Conservation (phyloP, 2,888 invertebrate species). For the Tortricodes alternella region DNA sequence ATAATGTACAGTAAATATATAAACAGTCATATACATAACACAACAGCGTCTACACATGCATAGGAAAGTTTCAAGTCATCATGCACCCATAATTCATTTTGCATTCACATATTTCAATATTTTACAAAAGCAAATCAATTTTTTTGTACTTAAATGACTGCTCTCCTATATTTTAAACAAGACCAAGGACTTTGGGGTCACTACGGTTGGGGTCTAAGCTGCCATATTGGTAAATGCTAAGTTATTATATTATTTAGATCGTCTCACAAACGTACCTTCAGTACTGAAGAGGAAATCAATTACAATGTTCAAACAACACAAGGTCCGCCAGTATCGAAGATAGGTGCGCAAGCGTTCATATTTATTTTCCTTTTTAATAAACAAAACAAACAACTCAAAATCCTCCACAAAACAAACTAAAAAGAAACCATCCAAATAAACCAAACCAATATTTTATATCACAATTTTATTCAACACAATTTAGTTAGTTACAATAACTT, state of each 20-base stretch:
- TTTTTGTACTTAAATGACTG: constrained; percentile 37
- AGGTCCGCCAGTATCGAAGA: constrained; percentile 62
- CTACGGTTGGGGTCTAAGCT: constrained; percentile 68
- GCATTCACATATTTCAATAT: constrained; percentile 1
- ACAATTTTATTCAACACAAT: constrained; percentile 5
- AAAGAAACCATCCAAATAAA: constrained; percentile 37
- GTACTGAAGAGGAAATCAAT: constrained; percentile 46
- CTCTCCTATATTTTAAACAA: constrained; percentile 46
- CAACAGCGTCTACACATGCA: constrained; percentile 35
- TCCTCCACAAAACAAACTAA: constrained; percentile 33
- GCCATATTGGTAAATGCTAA: constrained; percentile 83
- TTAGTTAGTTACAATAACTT: constrained; percentile 4
- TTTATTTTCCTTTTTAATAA: constrained; percentile 49
- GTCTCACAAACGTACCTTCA: constrained; percentile 68
- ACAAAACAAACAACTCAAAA: constrained; percentile 33
- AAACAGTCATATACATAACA: constrained; percentile 13
- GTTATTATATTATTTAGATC: constrained; percentile 58
- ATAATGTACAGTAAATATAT: constrained; percentile 21
- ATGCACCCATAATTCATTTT: constrained; percentile 19
- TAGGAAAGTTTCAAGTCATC: constrained; percentile 32
- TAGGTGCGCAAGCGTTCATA: constrained; percentile 59
- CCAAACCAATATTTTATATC: constrained; percentile 13
- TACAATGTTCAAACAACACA: constrained; percentile 16
- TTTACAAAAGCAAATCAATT: constrained; percentile 4
- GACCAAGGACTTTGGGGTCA: constrained; percentile 50